phyloP scores from a whole-genome alignment of 1,140 invertebrate species.

The Archegozetes longisetosus region DNA sequence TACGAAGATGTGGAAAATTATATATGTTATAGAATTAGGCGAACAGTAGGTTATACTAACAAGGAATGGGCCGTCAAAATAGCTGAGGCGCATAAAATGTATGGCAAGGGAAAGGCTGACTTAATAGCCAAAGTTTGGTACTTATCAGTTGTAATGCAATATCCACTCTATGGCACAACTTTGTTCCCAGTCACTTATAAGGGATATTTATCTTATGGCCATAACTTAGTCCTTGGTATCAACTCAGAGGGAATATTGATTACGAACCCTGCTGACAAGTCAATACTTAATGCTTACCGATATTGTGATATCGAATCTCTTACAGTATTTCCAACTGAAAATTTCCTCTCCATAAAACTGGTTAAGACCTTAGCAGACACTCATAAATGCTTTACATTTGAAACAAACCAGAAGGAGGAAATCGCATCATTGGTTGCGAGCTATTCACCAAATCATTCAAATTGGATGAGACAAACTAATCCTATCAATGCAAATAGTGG shows the following conservation, averaged over 20 bases:
- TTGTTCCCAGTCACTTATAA: constrained; percentile 80
- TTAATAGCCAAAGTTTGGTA: constrained; percentile 83
- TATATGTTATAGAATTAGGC: constrained; percentile 47
- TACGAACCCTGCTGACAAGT: constrained; percentile 74
- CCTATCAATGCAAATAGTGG: not conserved
- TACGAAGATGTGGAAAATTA: constrained; percentile 64
- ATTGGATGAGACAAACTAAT: constrained; percentile 3
- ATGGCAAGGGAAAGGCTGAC: constrained; percentile 74
- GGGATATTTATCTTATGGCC: constrained; percentile 75
- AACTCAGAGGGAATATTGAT: constrained; percentile 75
- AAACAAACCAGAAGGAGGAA: constrained; percentile 68
- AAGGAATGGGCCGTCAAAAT: constrained; percentile 51
- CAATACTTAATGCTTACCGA: constrained; percentile 69
- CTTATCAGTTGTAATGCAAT: constrained; percentile 90
- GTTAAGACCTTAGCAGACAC: constrained; percentile 40
- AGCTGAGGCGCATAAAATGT: constrained; percentile 42
- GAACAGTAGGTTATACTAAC: constrained; percentile 32
- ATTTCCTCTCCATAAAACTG: constrained; percentile 65
- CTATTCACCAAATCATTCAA: constrained; percentile 38
- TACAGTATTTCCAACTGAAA: constrained; percentile 71
- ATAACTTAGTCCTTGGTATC: constrained; percentile 55
- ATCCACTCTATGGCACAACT: constrained; percentile 83
- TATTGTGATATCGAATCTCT: constrained; percentile 59
- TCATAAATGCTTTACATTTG: constrained; percentile 76
- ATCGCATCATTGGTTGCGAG: constrained; percentile 81